phyloP scores from a whole-genome alignment of 2,888 invertebrate species.

The Galeruca laticollis region DNA sequence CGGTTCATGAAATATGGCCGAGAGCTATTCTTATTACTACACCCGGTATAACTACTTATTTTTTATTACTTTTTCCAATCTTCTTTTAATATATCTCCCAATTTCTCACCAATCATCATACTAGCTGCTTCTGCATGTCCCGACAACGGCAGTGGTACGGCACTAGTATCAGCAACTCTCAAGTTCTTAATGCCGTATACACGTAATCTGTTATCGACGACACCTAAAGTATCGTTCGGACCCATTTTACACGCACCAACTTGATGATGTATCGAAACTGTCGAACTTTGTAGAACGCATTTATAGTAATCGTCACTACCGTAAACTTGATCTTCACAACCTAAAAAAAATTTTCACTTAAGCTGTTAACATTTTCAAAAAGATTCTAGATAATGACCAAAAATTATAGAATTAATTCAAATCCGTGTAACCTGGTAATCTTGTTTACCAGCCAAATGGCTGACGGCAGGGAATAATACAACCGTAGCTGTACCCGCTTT shows the following conservation, averaged over 20 bases:
- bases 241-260: conserved; percentile 73
- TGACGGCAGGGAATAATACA: too few species aligned
- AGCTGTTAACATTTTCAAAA: too few species aligned
- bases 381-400: too few species aligned
- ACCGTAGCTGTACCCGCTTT: too few species aligned
- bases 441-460: too few species aligned
- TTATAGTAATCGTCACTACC: conserved; percentile 76
- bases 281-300: conserved; percentile 72
- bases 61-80: conserved; percentile 63
- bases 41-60: background rate
- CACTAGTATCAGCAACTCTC: conserved; percentile 77
- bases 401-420: too few species aligned
- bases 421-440: too few species aligned
- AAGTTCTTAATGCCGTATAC: conserved; percentile 72
- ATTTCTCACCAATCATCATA: conserved; percentile 81
- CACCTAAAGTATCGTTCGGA: conserved; percentile 67
- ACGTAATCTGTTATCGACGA: conserved; percentile 66
- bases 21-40: too few species aligned
- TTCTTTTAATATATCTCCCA: conserved; percentile 72
- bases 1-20: too few species aligned
- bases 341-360: conserved; percentile 47
- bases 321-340: conserved; percentile 68
- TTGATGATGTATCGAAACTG: conserved; percentile 77
- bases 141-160: conserved; percentile 75
- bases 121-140: conserved; percentile 77